Evolutionary conservation across 2,113 vertebrate species (phyloP), one percentile per base, ranked within the genome.

Genomic region (Symphodus melops): DNA sequence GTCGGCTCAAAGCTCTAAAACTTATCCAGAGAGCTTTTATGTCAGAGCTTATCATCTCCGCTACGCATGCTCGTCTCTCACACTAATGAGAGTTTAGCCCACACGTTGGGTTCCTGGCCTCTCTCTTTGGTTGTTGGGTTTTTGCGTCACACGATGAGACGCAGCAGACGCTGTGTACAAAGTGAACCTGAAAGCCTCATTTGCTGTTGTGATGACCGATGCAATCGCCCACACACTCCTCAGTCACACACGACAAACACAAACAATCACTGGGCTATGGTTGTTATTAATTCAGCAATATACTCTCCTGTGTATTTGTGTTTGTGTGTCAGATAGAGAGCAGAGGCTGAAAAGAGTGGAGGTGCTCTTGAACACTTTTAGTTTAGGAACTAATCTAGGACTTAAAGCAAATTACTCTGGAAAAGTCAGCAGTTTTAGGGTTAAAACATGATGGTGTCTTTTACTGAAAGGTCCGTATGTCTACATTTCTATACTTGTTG

Each of bases 51-150:
- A 53, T 83, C 82, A 79, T 59, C 66, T 52, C 75, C 53, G n/a
- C 59, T 67, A 37, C 5, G 2, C 56, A 4, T 41, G 52, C 25
- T 44, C 11, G 8, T 63, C 1, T 63, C 1, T 0, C 16, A 56
- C 28, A 4, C 63, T 84, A 85, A 87, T 77, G 83, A 88, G 63
- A 72, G 53, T 60, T 63, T 72, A 63, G 59, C 61, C 42, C 68
- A 68, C 37, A 1, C 14, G 14, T 16, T 5, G 17, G 19, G 3
- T n/a, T 59, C 21, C 13, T 33, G 49, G 49, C 28, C 58, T 53
- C 51, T 60, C 42, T 64, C 39, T 44, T 46, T 56, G 41, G 20
- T 53, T 9, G 9, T 55, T 23, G 0, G 42, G 39, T n/a, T 33
- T 57, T 59, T n/a, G 36, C 5, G 42, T 52, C 10, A 68, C 66